These are phyloP conservation scores for Archilochus colubris DNA, from an alignment of 2,113 vertebrate species.

Conservation along the genomic window DNA sequence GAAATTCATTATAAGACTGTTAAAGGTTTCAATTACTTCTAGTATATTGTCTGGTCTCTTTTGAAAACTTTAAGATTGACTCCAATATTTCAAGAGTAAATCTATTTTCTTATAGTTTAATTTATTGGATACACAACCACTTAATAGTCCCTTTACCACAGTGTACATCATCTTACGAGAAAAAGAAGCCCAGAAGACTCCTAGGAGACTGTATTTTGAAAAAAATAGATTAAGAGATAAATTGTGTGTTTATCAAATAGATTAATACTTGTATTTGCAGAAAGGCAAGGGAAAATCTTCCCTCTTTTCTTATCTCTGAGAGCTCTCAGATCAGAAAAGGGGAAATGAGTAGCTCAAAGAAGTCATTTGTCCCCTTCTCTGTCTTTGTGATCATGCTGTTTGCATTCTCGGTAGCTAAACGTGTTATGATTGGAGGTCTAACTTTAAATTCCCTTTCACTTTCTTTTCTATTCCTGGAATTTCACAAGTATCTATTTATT, in stretches of 20 bases:
- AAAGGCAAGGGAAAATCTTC: not conserved
- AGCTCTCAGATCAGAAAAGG: not conserved
- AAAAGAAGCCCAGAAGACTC: not conserved
- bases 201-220: not conserved
- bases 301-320: not conserved
- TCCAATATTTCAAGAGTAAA: not conserved
- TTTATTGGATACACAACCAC: not conserved
- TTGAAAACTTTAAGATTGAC: not conserved
- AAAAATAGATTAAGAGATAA: not conserved
- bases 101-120: constrained; percentile 7
- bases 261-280: not conserved
- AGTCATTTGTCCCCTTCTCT: not conserved
- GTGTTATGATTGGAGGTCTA: not conserved
- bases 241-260: not conserved
- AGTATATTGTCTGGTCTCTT: not conserved
- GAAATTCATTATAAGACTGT: not conserved
- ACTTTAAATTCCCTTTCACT: not conserved
- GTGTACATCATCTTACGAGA: not conserved
- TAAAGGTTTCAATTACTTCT: not conserved
- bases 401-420: not conserved
- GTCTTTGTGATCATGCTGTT: not conserved
- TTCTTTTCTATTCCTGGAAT: not conserved
- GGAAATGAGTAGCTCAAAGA: not conserved
- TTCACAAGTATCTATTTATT: not conserved
- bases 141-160: not conserved